Evolutionary conservation across 2,797 vertebrate genomes (phyloP), one percentile per base, ranked within the genome.

Genomic region (Poecilia wingei): DNA sequence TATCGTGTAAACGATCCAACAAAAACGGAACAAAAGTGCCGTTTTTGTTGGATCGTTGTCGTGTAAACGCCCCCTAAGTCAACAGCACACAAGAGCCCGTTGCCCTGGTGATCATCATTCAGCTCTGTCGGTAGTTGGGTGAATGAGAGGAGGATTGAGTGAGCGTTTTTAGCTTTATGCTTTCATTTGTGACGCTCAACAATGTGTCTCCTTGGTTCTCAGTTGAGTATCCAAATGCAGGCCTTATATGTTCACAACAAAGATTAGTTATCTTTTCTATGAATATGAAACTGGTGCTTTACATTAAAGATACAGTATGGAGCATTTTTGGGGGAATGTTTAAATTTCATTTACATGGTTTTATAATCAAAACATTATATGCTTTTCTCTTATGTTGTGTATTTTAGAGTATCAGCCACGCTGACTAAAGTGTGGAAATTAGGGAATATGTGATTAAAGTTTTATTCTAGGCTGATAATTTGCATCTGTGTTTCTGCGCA

Each of bases 401-500:
- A 31, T 59, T 59, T 61, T 18, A 18, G 59, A 33, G 31, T 1
- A 20, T 8, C 16, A 3, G 16, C 2, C 6, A 36, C 3, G 0
- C 18, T 7, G 28, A 33, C 28, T 33, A 1, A 18, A 0, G 33
- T 66, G 33, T 66, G 7, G 7, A 4, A 36, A 66, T 36, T 36
- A 39, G 31, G 9, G 16, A 22, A 66, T 20, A 61, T 3, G 8
- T 22, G 53, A 55, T n/a, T 7, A 20, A 66, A 66, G 20, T 39
- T 6, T 36, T 36, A 18, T 64, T 20, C 59, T 61, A 80, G 3
- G 20, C 18, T 83, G 8, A 84, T 51, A 13, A 28, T 31, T 64
- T 18, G 14, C 41, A 8, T 12, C 66, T 81, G 1, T 80, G 0
- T 87, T 31, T 0, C 9, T 92, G 87, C 80, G 25, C 95, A 99